These are phyloP conservation scores for Agonopterix arenella DNA, from an alignment of 2,888 invertebrate species.

Conservation along the genomic window DNA sequence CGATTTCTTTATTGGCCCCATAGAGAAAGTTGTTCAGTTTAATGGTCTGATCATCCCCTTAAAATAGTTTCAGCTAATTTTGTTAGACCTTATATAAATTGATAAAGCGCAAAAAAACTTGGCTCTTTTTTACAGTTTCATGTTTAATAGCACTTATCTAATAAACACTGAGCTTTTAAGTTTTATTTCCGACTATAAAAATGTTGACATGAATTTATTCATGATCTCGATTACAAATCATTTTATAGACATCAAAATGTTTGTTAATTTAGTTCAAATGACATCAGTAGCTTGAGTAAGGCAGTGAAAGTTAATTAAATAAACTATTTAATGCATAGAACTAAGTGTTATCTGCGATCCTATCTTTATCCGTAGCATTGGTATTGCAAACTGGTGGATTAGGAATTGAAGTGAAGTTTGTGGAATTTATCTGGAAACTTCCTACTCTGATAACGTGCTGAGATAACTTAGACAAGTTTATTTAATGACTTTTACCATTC, in stretches of 20 bases:
- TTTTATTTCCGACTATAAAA: slow-evolving; percentile 14
- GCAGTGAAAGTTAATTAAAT: slow-evolving; percentile 59
- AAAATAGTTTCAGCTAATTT: too few relatives aligned
- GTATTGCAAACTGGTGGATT: neutral
- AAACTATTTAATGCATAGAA: slow-evolving; percentile 27
- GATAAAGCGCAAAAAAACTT: neutral
- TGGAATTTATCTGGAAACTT: too few relatives aligned
- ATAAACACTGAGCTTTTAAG: neutral
- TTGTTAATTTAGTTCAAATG: slow-evolving; percentile 30
- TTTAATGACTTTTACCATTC: neutral
- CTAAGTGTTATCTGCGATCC: slow-evolving; percentile 2
- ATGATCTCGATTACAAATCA: slow-evolving; percentile 13
- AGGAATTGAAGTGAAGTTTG: neutral
- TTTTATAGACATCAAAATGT: slow-evolving; percentile 16
- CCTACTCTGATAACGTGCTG: neutral
- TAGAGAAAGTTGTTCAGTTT: too few relatives aligned
- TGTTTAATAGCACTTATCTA: neutral
- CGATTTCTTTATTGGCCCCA: too few relatives aligned
- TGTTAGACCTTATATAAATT: too few relatives aligned
- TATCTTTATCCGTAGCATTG: slow-evolving; percentile 8
- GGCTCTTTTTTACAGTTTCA: neutral
- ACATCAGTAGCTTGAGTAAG: slow-evolving; percentile 44
- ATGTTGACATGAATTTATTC: slow-evolving; percentile 10
- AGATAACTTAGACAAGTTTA: slow-evolving; percentile 4
- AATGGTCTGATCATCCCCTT: too few relatives aligned